phyloP scores from a whole-genome alignment of 2,113 vertebrate genomes.

The Lamprotornis superbus region DNA sequence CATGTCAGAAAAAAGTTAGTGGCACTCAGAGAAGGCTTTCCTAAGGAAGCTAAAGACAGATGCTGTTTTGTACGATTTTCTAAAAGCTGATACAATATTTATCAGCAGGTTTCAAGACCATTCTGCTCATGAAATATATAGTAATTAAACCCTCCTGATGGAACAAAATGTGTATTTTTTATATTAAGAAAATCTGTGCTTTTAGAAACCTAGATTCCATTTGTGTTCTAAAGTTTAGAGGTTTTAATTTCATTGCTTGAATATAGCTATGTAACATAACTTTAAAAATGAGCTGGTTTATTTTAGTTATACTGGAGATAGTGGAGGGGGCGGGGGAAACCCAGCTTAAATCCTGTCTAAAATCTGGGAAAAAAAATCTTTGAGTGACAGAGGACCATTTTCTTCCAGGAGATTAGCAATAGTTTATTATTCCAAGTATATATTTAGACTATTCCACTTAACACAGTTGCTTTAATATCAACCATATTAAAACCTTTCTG shows the following conservation, averaged over 20 bases:
- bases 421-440: conserved; percentile 11
- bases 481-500: neutral
- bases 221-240: neutral
- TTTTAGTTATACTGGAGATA: neutral
- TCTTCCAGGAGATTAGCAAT: neutral
- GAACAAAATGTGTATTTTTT: neutral
- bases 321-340: neutral
- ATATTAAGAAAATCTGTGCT: neutral
- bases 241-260: neutral
- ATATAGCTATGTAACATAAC: neutral
- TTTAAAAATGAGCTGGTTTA: neutral
- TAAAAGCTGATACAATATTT: neutral
- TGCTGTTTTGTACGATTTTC: neutral
- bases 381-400: neutral
- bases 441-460: neutral
- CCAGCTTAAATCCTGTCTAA: neutral
- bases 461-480: neutral
- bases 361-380: neutral
- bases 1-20: rapidly evolving
- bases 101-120: neutral
- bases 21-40: neutral
- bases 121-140: neutral
- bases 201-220: neutral
- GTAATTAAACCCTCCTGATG: neutral
- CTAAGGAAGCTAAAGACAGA: neutral